Evolutionary conservation across 2,113 vertebrate species (phyloP), one percentile per base, ranked within the genome.

Genomic region (Microtus pennsylvanicus): DNA sequence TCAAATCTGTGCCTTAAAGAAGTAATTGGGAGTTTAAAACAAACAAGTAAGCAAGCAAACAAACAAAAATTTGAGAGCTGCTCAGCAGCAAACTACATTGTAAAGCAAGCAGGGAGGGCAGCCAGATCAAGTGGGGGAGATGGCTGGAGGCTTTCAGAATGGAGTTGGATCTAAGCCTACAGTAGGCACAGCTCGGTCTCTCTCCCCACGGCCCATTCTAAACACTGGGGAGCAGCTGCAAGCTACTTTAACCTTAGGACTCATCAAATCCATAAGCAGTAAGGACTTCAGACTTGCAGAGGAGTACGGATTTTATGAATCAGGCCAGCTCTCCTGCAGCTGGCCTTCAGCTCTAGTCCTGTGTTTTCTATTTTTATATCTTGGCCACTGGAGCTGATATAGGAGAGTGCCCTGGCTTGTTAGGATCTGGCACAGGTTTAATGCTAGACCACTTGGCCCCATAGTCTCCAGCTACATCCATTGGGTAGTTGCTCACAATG

Each of bases 301-400:
- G 35, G 52, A 94, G 45, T 63, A n/a, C 74, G 52, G 55, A 50
- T 89, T 77, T 86, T 78, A 58, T 24, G 42, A 94, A 82, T 78
- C 28, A 55, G 92, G 50, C 24, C 61, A 93, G 69, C 83, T 55
- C 28, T 86, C 74, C 61, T 58, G 74, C 69, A 75, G 17, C 38
- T 52, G 28, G 58, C 86, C 94, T 91, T 93, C 50, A 69, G 65
- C 93, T 94, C 92, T 93, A 58, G 90, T 88, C 12, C 77, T 72
- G 55, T 7, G 2, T 55, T 75, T 82, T 83, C 87, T 96, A 52
- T 94, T 95, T 93, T 91, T 91, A 80, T 28, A 52, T 35, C 65
- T 93, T 87, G 77, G 87, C 87, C 89, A 11, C 35, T 45, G 24
- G 69, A 95, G 78, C 78, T 91, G 33, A 1, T n/a, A 45, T 50